Evolutionary conservation across 2,888 invertebrate species (phyloP).

Genomic region (Notocelia uddmanniana): DNA sequence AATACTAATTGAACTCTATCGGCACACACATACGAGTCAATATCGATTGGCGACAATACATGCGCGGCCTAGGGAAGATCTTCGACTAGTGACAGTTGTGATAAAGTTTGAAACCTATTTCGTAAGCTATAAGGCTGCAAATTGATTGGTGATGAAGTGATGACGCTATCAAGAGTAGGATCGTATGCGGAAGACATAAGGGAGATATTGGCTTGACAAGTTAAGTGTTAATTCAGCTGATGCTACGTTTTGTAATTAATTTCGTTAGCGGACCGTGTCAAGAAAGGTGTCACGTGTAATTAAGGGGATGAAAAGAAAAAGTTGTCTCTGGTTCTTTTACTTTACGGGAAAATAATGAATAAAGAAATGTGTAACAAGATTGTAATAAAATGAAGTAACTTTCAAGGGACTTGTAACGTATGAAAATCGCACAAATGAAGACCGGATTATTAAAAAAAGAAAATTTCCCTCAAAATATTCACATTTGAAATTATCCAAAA

Average conservation of each 20-base stretch:
- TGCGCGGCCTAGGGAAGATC: neutral
- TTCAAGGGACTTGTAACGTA: neutral
- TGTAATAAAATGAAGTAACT: neutral
- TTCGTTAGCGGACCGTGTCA: conserved; percentile 38
- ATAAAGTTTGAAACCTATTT: neutral
- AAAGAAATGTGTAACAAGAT: conserved; percentile 4
- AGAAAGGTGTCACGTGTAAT: conserved; percentile 39
- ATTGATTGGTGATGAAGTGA: neutral
- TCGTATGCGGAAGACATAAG: conserved; percentile 10
- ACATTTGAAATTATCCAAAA: too few relatives aligned
- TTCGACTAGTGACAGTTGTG: neutral
- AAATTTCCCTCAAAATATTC: too few relatives aligned
- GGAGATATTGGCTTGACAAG: neutral
- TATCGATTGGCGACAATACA: neutral
- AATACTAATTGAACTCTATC: conserved; percentile 6
- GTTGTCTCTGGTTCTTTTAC: conserved; percentile 2
- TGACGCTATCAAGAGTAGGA: neutral
- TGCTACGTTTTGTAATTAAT: conserved; percentile 33
- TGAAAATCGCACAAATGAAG: neutral
- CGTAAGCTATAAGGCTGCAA: neutral
- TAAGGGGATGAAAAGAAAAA: conserved; percentile 27
- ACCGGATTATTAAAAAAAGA: neutral
- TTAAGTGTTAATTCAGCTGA: conserved; percentile 32
- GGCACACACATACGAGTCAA: conserved; percentile 1
- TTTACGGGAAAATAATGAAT: conserved; percentile 1